Evolutionary conservation across 2,113 vertebrate species (phyloP).

Genomic region (Athene cunicularia): DNA sequence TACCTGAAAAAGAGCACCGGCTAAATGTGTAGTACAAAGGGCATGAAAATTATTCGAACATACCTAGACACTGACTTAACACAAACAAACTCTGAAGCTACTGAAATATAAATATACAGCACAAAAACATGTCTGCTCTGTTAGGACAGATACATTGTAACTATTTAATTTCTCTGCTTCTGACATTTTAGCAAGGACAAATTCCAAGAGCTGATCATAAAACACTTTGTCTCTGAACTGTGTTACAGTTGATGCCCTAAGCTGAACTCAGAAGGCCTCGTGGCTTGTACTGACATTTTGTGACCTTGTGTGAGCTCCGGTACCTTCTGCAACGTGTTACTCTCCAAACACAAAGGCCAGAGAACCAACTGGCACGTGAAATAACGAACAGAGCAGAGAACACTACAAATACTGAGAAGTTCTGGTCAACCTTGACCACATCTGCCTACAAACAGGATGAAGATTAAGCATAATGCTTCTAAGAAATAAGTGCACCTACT

Average conservation of each 20-base stretch:
- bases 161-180: background rate
- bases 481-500: background rate
- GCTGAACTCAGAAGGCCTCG: background rate
- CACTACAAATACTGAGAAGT: background rate
- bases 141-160: background rate
- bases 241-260: background rate
- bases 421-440: background rate
- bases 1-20: background rate
- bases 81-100: background rate
- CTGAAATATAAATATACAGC: background rate
- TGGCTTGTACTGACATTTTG: constrained; percentile 31
- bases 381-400: background rate
- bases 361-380: background rate
- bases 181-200: background rate
- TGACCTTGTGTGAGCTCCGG: constrained; percentile 35
- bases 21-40: accelerated
- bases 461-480: background rate
- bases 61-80: background rate
- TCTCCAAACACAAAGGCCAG: background rate
- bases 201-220: background rate
- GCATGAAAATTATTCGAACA: background rate
- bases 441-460: background rate
- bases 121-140: background rate
- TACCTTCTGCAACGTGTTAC: background rate
- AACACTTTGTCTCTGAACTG: background rate